A percentile compares a stretch with the other conserved stretches of the same genome.
These are phyloP conservation scores for Acanthopleura granulata DNA, from an alignment of 2,888 invertebrate species.

Conservation along the genomic window DNA sequence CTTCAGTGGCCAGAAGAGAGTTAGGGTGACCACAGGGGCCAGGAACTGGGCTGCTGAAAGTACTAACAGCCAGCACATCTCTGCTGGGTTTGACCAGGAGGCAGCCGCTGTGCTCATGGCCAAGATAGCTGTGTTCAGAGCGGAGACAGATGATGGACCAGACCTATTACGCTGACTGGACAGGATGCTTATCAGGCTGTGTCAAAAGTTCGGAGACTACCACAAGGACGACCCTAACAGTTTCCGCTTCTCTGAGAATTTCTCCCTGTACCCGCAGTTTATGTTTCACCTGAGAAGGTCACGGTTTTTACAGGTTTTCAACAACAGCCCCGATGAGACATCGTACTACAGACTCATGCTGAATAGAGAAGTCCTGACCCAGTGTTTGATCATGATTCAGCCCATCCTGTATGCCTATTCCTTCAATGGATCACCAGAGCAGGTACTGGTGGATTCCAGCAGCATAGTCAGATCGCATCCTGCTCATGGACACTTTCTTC, in stretches of 20 bases:
- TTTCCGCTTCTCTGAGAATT: slow-evolving; percentile 95
- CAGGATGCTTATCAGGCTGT: slow-evolving; percentile 96
- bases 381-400: slow-evolving; percentile 99
- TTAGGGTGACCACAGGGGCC: slow-evolving; percentile 97
- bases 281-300: slow-evolving; percentile 99
- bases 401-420: slow-evolving; percentile 99
- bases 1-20: slow-evolving; percentile 92
- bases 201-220: slow-evolving; percentile 99
- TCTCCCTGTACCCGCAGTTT: slow-evolving; percentile 98
- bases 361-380: slow-evolving; percentile 96
- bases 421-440: slow-evolving; percentile 95
- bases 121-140: slow-evolving; percentile 94
- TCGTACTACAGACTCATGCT: slow-evolving; percentile 98
- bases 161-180: slow-evolving; percentile 99
- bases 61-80: slow-evolving; percentile 86
- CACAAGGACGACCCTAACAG: slow-evolving; percentile 97
- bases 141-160: slow-evolving; percentile 87
- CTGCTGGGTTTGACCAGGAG: slow-evolving; percentile 98
- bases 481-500: slow-evolving; percentile 99
- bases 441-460: slow-evolving; percentile 96
- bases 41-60: slow-evolving; percentile 99
- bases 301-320: slow-evolving; percentile 99
- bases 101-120: slow-evolving; percentile 98
- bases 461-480: slow-evolving; percentile 97
- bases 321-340: slow-evolving; percentile 99